Evolutionary conservation across 2,797 vertebrate genomes (phyloP).

Genomic region (Rhynchonycteris naso): DNA sequence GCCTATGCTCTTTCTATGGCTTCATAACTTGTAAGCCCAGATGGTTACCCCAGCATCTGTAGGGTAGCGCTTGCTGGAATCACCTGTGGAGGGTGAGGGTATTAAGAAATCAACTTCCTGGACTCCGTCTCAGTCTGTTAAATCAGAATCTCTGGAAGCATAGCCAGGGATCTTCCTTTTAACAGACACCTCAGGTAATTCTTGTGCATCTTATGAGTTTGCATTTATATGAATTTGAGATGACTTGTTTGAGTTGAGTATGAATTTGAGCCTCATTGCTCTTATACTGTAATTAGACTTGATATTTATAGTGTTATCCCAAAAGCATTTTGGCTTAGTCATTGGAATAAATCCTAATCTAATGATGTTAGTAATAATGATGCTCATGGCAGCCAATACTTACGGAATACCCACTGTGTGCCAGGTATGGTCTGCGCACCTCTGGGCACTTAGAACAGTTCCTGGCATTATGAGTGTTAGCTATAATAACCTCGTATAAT

Average conservation of each 20-base stretch:
- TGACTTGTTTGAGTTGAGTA: not conserved
- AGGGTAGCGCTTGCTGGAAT: not conserved
- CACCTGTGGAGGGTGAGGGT: not conserved
- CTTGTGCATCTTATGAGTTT: not conserved
- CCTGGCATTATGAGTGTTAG: not conserved
- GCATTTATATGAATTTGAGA: constrained; percentile 10
- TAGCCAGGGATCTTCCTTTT: not conserved
- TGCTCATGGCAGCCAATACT: not conserved
- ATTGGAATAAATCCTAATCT: not conserved
- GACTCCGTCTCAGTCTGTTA: not conserved
- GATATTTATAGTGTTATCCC: not conserved
- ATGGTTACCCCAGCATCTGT: not conserved
- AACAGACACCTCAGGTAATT: constrained; percentile 15
- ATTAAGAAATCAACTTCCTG: constrained; percentile 9
- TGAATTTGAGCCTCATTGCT: not conserved
- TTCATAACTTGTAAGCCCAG: not conserved
- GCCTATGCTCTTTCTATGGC: not conserved
- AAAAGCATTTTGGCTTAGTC: not conserved
- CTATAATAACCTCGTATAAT: not conserved
- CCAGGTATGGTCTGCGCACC: not conserved
- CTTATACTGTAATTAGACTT: not conserved
- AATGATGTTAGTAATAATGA: not conserved
- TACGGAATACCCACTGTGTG: not conserved
- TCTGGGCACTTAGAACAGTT: not conserved
- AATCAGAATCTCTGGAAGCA: not conserved